Base-by-base conservation (phyloP, 2,113 vertebrate genomes). In the Lagopus muta region DNA sequence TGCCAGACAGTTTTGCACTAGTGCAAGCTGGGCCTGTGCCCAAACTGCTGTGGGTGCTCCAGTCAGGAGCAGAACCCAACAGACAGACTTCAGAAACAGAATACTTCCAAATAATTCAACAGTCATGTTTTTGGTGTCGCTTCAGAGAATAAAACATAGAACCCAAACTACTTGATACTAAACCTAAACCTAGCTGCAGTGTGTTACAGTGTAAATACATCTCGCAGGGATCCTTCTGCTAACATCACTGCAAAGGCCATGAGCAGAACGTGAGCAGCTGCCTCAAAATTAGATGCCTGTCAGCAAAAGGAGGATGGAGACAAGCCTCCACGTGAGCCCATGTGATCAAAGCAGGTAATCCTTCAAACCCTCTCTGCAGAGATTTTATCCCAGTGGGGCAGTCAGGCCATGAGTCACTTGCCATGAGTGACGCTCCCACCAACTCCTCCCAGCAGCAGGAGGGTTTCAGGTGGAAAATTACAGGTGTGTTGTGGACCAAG, bases 371-470 rank as follows among this genome's bases (percentile, higher is more conserved):
- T 9, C 36, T 78, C 24, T 48, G 87, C 30, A 91, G 87, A 95
- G 89, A 87, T 85, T 78, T 78, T 85, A 87, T 91, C 74, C 79
- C 66, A 89, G 81, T 74, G 81, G 76, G 71, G 83, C 84, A 90
- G 62, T 54, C 73, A 84, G 54, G 30, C 73, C 48, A 11, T 62
- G 89, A 94, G 84, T 93, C 82, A 94, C 75, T 21, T 73, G 83
- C 34, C 55, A 42, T 43, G 50, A 88, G 76, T 43, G 77, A 72
- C 22, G 3, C 22, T 6, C 4, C 38, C 45, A 76, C 9, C 18
- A 86, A 77, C 10, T 61, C 36, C 72, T 80, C 64, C 58, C 87
- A 62, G 66, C 27, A 70, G 43, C 8, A 62, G 15, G 2, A 10
- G 47, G 55, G 27, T 8, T 80, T 70, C 25, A 47, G 55, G 50